Evolutionary conservation across 1,140 invertebrate genomes (phyloP), one percentile per base, ranked within the genome.

Genomic region (Papilio helenus): DNA sequence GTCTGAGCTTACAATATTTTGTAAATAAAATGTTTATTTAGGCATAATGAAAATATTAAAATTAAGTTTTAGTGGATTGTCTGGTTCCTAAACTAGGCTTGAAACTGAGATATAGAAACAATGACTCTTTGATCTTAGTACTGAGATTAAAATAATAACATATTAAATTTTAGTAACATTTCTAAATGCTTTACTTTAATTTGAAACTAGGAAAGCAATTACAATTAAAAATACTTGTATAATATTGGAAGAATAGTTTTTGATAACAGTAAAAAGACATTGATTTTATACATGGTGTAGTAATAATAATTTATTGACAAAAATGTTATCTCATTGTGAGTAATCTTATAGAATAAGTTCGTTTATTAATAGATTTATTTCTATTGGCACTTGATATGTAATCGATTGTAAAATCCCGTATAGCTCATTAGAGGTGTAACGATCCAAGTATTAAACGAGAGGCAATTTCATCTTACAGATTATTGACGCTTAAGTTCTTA

Each of bases 381-480:
- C 18, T 55, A 55, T 55, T 55, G 51, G 51, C 18, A 55, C 51
- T 55, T 55, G 51, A 55, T 55, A 55, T 55, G 51, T 55, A 55
- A 55, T 55, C 51, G 51, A 55, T 20, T 55, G 51, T 55, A n/a
- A 55, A 55, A 55, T 55, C 18, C n/a, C 51, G 8, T 55, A 55
- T 55, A 55, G 51, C n/a, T 55, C 51, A 55, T 55, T 55, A 55
- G 51, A n/a, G 18, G 51, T 55, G 51, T 55, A 55, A 55, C 51
- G 51, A 55, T 55, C 51, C 51, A 55, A 55, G 18, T 55, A 20
- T 55, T n/a, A 55, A 51, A 51, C n/a, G 51, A 55, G n/a, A 55
- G 51, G 51, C 18, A 55, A 55, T 55, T 55, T 20, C n/a, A 55
- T 55, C 51, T 55, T 55, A 55, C 51, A 55, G 51, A 55, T 55